Base-by-base conservation (phyloP, 2,888 invertebrate genomes). In the Cosmorhoe ocellata region DNA sequence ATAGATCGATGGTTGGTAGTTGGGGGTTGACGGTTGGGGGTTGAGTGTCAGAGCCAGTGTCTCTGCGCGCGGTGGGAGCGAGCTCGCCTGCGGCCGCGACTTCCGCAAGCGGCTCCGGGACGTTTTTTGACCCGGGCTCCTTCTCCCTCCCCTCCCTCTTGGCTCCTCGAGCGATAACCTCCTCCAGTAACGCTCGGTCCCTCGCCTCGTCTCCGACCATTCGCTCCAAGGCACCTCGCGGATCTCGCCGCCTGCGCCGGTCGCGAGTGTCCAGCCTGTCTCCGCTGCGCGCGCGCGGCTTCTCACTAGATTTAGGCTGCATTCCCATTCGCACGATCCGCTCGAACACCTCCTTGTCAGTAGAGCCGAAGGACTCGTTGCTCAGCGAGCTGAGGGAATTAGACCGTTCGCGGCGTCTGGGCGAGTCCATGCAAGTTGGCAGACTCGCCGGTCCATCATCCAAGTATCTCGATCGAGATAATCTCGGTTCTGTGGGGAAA, bases 251-350 rank as follows among this genome's bases (percentile, higher is more conserved):
- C 52, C 66, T 37, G 24, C 73, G 63, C 9, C 66, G 56, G 5
- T 70, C 63, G 57, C 49, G 60, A 24, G 54, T 32, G 12, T 66
- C 68, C 0, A 64, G 34, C 6, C 71, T 54, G 10, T 84, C 84
- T 51, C 79, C 82, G 54, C 78, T 76, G 0, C 80, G 63, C 0
- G 71, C 80, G 9, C 71, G 58, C 0, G 63, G 58, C 32, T 51
- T 56, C 5, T 53, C 56, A 31, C 18, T 18, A n/a, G 53, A 13
- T 34, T 24, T 12, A 32, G 79, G 66, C 73, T 69, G 81, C 93
- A 96, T 94, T 26, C 95, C 96, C 30, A 93, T 92, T 0, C 93
- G 92, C 41, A 97, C 96, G 72, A 95, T 95, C 45, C 95, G 92
- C 66, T 96, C 95, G 59, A 97, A 91, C 9, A 95, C 93, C 58